Conservation (phyloP, 2,888 invertebrate genomes). For the Sinopyrophorus schimmeli region DNA sequence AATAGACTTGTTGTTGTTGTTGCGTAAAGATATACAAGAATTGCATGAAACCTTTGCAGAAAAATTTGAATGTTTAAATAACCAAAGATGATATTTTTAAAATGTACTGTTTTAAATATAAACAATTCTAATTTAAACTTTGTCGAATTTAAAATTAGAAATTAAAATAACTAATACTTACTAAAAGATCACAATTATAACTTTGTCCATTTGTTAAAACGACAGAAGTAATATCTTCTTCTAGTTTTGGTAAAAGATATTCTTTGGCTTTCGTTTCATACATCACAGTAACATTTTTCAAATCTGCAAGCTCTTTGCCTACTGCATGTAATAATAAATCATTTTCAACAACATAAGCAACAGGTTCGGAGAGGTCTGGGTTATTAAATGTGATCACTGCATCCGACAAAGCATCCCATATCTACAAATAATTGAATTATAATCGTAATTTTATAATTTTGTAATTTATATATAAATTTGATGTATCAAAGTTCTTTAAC, state of each 20-base stretch:
- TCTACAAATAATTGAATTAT: constrained; percentile 58
- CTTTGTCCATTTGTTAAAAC: constrained; percentile 66
- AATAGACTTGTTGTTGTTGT: constrained; percentile 43
- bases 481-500: no score
- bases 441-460: neutral
- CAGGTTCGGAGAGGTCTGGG: constrained; percentile 69
- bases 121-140: neutral
- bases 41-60: constrained; percentile 40
- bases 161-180: no score
- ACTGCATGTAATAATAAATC: constrained; percentile 81
- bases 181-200: constrained; percentile 70
- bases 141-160: neutral
- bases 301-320: constrained; percentile 60
- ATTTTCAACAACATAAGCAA: constrained; percentile 95
- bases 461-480: constrained; percentile 2
- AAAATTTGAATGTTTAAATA: constrained; percentile 37
- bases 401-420: constrained; percentile 93
- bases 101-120: neutral
- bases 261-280: constrained; percentile 70
- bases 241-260: constrained; percentile 61
- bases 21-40: constrained; percentile 41
- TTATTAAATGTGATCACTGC: constrained; percentile 85
- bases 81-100: constrained; percentile 7
- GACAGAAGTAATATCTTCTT: constrained; percentile 55
- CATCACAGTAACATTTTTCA: constrained; percentile 66